These are phyloP conservation scores for Cariama cristata DNA, from an alignment of 2,113 vertebrate species.

Conservation along the genomic window DNA sequence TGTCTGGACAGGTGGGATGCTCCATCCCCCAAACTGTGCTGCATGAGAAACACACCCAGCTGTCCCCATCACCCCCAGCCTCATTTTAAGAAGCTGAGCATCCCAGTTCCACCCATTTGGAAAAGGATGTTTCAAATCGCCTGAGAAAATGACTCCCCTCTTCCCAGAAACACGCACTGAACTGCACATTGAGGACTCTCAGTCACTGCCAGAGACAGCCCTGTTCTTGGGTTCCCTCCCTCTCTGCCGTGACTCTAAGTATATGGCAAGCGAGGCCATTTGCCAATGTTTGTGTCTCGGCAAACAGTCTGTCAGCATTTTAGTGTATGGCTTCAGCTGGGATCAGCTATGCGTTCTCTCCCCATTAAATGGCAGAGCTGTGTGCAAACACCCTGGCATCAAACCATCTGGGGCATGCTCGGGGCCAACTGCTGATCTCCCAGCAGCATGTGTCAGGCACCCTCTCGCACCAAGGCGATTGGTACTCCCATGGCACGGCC, in stretches of 20 bases:
- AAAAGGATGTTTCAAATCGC: background rate
- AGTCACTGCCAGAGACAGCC: constrained; percentile 33
- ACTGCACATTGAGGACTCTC: background rate
- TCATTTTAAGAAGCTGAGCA: background rate
- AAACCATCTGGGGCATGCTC: constrained; percentile 55
- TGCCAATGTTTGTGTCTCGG: constrained; percentile 70
- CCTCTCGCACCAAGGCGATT: background rate
- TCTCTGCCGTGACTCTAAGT: constrained; percentile 19
- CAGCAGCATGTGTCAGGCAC: constrained; percentile 1
- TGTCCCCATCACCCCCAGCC: too few species aligned
- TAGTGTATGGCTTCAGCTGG: constrained; percentile 56
- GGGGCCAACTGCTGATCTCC: constrained; percentile 48
- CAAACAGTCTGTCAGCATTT: constrained; percentile 65
- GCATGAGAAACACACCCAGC: accelerated
- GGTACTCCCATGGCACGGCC: accelerated
- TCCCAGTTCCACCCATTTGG: background rate
- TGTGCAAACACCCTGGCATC: constrained; percentile 63
- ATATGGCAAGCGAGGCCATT: constrained; percentile 41
- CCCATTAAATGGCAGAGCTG: constrained; percentile 64
- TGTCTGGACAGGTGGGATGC: background rate
- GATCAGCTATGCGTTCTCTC: constrained; percentile 56
- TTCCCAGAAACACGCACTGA: background rate
- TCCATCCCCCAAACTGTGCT: background rate
- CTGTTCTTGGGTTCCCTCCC: background rate
- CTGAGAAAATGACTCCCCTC: background rate